Percentiles rank a stretch among this genome's conserved stretches.
Evolutionary conservation across 64 coral and sea anemone species (phyloP).

Genomic region (Dendrophyllia cribrosa): DNA sequence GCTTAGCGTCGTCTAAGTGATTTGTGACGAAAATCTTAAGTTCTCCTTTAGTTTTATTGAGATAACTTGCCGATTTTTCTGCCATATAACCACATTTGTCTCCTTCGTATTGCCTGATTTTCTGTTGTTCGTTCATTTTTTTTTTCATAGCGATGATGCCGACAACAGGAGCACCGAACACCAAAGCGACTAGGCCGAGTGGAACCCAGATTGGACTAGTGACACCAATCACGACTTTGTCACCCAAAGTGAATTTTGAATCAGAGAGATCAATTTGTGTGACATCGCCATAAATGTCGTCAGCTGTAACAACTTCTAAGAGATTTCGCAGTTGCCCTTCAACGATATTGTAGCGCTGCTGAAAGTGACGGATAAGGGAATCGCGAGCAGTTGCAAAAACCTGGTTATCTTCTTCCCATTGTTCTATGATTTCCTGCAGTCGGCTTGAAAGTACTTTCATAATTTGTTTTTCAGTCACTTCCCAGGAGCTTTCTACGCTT

Average conservation of each 20-base stretch:
- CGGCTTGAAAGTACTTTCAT: not conserved
- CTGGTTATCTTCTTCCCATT: conserved; percentile 38
- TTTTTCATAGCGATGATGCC: not conserved
- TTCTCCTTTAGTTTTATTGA: not conserved
- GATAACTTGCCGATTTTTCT: not conserved
- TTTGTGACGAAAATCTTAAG: not conserved
- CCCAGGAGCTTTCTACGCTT: conserved; percentile 18
- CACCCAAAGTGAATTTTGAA: not conserved
- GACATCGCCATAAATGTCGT: no score
- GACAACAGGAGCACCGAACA: not conserved
- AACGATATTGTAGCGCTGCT: not conserved
- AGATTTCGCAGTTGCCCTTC: conserved; percentile 15
- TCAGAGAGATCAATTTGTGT: no score
- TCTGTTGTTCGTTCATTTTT: not conserved
- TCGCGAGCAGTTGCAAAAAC: conserved; percentile 4
- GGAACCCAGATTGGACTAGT: conserved; percentile 43
- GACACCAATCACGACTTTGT: conserved; percentile 7
- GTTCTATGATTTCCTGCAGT: not conserved
- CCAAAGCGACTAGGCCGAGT: not conserved
- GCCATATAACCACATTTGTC: conserved; percentile 32
- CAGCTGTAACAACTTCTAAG: not conserved
- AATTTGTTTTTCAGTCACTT: not conserved
- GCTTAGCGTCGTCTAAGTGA: not conserved
- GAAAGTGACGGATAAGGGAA: not conserved
- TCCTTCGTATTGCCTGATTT: not conserved